Base-by-base conservation (phyloP, 1,140 invertebrate genomes). In the Sipha flava region DNA sequence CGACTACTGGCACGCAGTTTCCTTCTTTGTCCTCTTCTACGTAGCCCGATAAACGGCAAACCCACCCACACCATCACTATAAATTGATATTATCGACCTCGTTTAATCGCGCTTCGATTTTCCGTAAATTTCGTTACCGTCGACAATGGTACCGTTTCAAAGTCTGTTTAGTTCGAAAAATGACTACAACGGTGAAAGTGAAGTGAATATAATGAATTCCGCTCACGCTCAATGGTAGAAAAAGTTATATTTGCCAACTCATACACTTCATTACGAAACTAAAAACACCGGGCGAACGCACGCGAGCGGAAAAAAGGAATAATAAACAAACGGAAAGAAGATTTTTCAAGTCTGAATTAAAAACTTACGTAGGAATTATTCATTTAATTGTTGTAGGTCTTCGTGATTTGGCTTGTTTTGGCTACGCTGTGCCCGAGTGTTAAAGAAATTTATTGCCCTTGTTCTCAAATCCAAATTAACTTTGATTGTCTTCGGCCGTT, bases 241-340 rank as follows among this genome's bases (percentile, higher is more conserved):
- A 72, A 72, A 72, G 68, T 72, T 72, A 72, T 49, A 52, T 72
- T 72, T 72, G 5, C 45, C 29, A 18, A 47, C 43, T 72, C 49
- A 72, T 72, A 52, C n/a, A n/a, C 29, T 49, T 73, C n/a, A 73
- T 52, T 54, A 54, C n/a, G 31, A 52, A 72, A 72, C 68, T 72
- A 49, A 47, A 1, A 47, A 47, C n/a, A 47, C 14, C 1, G n/a
- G n/a, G 14, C 45, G 45, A 18, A 47, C 3, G 23, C 3, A n/a
- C 5, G 59, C 1, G 18, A 34, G 0, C 18, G 29, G 14, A 64
- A n/a, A n/a, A n/a, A 2, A 31, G 29, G 14, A 64, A n/a, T n/a
- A n/a, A n/a, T n/a, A n/a, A n/a, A n/a, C n/a, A n/a, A 37, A n/a
- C n/a, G n/a, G n/a, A n/a, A 37, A 7, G 59, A 37, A 34, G 9